Percentiles rank a stretch among this genome's conserved stretches.
These are phyloP conservation scores for Merops nubicus DNA, from an alignment of 2,113 vertebrate species.

Conservation along the genomic window DNA sequence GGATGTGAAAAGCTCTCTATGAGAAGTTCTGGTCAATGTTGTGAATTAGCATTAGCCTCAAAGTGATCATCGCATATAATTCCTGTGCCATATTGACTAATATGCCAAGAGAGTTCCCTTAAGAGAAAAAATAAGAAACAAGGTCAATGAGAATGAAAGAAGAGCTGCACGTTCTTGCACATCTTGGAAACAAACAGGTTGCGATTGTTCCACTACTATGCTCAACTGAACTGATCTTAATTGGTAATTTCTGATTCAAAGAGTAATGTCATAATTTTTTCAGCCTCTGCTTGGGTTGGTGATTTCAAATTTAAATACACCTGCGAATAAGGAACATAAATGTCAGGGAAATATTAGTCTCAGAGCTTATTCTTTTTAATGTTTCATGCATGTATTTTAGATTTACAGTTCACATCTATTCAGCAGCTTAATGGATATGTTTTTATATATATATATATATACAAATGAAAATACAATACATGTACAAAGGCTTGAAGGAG, in stretches of 20 bases:
- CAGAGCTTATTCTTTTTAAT: neutral
- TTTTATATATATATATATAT: neutral
- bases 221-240: neutral
- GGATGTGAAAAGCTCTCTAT: neutral
- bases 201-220: neutral
- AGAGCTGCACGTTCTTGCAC: neutral
- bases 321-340: neutral
- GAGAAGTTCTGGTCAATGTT: neutral
- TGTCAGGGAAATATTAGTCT: neutral
- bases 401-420: neutral
- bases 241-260: neutral
- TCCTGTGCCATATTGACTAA: neutral
- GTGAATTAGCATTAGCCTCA: neutral
- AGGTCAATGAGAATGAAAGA: neutral
- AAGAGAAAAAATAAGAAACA: neutral
- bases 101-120: neutral
- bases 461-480: too few species aligned
- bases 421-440: neutral
- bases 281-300: neutral
- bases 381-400: neutral
- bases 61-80: neutral
- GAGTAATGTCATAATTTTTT: slow-evolving; percentile 24
- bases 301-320: neutral
- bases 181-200: neutral
- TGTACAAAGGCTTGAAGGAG: neutral